Percentiles rank a stretch among this genome's conserved stretches.
Conservation (phyloP, 2,113 vertebrate genomes). For the Lasiurus borealis region DNA sequence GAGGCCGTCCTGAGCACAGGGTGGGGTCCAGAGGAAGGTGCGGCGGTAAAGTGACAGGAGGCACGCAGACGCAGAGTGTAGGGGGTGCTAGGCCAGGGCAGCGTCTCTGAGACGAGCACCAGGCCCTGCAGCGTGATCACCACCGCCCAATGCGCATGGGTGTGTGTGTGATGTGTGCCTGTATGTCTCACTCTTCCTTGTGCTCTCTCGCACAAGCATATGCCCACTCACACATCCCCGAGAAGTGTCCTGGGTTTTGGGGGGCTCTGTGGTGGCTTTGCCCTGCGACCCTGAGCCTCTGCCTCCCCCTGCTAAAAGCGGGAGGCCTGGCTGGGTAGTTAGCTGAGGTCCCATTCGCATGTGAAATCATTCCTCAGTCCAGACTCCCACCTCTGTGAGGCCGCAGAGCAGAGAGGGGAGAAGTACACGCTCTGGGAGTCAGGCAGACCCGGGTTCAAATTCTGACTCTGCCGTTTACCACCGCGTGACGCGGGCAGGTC, state of each 20-base stretch:
- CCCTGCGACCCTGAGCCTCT: background rate
- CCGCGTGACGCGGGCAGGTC: background rate
- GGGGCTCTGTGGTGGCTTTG: background rate
- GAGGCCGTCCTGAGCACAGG: background rate
- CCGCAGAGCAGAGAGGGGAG: background rate
- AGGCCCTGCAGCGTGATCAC: background rate
- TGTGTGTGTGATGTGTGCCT: background rate
- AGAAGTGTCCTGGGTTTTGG: background rate
- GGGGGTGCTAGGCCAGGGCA: background rate
- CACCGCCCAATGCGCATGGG: accelerated
- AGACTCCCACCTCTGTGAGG: background rate
- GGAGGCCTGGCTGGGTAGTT: background rate
- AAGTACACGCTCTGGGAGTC: background rate
- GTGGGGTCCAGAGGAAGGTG: background rate
- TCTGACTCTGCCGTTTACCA: background rate
- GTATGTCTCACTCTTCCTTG: background rate
- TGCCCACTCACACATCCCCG: background rate
- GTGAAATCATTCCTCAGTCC: background rate
- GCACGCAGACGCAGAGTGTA: background rate
- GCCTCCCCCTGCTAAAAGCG: background rate
- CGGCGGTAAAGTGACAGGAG: background rate
- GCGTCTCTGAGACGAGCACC: background rate
- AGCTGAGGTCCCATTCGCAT: accelerated
- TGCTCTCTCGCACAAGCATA: background rate
- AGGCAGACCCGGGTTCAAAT: background rate